Evolutionary conservation across 2,888 invertebrate genomes (phyloP).

Genomic region (Oasisia sp.): DNA sequence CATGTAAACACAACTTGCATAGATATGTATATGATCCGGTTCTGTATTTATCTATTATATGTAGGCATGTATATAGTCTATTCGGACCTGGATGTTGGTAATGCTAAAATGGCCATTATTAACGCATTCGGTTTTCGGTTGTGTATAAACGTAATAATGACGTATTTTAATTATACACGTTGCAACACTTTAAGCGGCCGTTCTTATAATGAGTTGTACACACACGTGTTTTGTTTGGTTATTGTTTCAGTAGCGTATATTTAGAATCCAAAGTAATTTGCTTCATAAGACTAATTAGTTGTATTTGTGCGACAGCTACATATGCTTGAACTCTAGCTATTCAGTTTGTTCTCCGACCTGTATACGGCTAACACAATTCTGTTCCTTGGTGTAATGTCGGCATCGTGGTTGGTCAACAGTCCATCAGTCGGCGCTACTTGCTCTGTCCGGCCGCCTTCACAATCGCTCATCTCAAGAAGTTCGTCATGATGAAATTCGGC

Average conservation of each 20-base stretch:
- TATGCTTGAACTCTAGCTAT: neutral
- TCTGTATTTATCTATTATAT: neutral
- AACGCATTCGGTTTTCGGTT: neutral
- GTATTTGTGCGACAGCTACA: neutral
- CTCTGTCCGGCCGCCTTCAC: slow-evolving; percentile 92
- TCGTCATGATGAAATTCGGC: slow-evolving; percentile 71
- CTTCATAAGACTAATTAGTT: neutral
- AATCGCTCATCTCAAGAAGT: slow-evolving; percentile 83
- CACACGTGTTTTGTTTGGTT: neutral
- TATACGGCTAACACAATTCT: neutral
- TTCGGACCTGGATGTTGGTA: neutral
- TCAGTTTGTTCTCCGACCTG: neutral
- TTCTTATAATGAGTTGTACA: too few species aligned
- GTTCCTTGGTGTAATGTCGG: neutral
- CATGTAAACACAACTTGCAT: neutral
- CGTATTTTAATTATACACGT: neutral
- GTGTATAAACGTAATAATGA: neutral
- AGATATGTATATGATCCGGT: neutral
- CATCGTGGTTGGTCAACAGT: neutral
- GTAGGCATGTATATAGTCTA: neutral
- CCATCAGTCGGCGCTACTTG: slow-evolving; percentile 70
- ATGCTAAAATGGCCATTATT: neutral
- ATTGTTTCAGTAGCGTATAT: neutral
- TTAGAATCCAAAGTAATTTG: neutral
- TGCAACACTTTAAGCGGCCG: neutral